Percentiles rank a stretch among this genome's conserved stretches.
Evolutionary conservation across 2,797 vertebrate genomes (phyloP).

Genomic region (Anolis apletophallus): DNA sequence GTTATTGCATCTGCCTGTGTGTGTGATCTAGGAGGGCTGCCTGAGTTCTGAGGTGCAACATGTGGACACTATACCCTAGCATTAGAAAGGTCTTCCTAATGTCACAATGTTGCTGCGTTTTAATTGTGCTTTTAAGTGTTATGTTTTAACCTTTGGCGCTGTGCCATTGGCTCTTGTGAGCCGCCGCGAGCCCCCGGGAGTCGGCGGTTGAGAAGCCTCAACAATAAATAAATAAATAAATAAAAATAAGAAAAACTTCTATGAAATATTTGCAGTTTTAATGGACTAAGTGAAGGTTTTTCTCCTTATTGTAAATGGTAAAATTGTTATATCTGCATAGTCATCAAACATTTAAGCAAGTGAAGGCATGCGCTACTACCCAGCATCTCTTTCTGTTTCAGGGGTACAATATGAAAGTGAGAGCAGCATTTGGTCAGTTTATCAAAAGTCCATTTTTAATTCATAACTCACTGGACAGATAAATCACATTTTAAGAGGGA

Average conservation of each 20-base stretch:
- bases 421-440: constrained; percentile 24
- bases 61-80: not conserved
- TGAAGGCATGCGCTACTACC: not conserved
- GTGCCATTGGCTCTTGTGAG: no score
- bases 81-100: not conserved
- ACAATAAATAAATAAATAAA: no score
- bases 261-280: not conserved
- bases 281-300: not conserved
- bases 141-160: no score
- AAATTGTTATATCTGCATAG: not conserved
- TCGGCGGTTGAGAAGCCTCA: no score
- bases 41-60: no score
- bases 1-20: no score
- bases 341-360: not conserved
- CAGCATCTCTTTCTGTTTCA: not conserved
- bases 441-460: constrained; percentile 55
- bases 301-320: not conserved
- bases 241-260: not conserved
- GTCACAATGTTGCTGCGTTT: no score
- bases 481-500: constrained; percentile 45
- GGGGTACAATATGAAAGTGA: not conserved
- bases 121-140: no score
- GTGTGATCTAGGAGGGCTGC: no score
- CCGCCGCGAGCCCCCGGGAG: no score
- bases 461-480: constrained; percentile 33